A percentile compares a stretch with the other conserved stretches of the same genome.
phyloP scores from a whole-genome alignment of 2,797 vertebrate genomes.

The Sparus aurata region DNA sequence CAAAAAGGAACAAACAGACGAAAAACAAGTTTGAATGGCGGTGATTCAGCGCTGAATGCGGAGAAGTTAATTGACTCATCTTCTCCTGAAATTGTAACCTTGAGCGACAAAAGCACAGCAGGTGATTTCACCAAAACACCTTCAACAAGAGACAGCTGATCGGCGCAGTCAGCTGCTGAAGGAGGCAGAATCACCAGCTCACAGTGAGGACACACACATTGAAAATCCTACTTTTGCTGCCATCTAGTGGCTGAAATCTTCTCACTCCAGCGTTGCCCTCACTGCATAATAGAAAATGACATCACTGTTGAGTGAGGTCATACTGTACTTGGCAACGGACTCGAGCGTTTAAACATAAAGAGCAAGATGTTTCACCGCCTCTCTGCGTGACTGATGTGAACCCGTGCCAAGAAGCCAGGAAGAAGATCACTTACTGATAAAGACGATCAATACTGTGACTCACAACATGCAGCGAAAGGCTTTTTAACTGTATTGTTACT shows the following conservation, averaged over 20 bases:
- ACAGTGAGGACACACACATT: not conserved
- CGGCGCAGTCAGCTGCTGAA: not conserved
- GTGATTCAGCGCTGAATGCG: not conserved
- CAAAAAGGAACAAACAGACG: not conserved
- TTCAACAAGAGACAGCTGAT: not conserved
- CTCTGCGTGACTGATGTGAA: not conserved
- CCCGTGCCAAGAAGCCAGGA: not conserved
- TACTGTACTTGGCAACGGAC: not conserved
- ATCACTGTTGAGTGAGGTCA: constrained; percentile 28
- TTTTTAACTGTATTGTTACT: too few relatives aligned
- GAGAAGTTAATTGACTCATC: not conserved
- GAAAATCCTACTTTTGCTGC: constrained; percentile 55
- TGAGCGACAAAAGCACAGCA: not conserved
- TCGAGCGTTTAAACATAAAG: not conserved
- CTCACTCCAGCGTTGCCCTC: not conserved
- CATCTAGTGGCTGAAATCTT: constrained; percentile 53
- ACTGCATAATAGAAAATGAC: constrained; percentile 22
- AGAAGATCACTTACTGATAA: not conserved
- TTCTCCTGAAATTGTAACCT: not conserved
- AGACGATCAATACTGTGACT: not conserved
- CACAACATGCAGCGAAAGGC: not conserved
- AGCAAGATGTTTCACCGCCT: not conserved
- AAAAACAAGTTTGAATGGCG: not conserved
- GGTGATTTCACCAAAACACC: not conserved
- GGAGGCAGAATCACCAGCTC: not conserved